phyloP scores from a whole-genome alignment of 2,113 vertebrate genomes.

The Hippolais icterina region DNA sequence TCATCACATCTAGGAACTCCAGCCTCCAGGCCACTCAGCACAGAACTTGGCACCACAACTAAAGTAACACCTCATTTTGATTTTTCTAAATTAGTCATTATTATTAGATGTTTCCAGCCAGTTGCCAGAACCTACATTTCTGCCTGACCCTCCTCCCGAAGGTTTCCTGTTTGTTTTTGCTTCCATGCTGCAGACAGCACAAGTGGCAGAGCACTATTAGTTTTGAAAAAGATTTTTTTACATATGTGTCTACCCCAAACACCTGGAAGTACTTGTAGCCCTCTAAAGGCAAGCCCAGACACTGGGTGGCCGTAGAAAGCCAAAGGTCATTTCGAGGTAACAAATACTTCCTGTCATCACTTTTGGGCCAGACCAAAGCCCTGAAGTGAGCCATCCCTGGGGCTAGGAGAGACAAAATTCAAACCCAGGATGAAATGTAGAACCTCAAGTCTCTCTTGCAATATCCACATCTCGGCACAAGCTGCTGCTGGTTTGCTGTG shows the following conservation, averaged over 20 bases:
- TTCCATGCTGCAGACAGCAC: not conserved
- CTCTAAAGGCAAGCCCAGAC: conserved; percentile 1
- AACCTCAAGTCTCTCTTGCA: not conserved
- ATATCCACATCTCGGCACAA: not conserved
- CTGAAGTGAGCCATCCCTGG: not conserved
- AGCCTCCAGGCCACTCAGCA: not conserved
- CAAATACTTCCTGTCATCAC: not conserved
- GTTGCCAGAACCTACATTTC: not conserved
- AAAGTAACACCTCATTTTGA: not conserved
- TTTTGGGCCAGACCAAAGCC: not conserved
- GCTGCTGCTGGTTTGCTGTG: not conserved
- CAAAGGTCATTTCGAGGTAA: conserved; percentile 21
- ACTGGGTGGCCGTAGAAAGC: conserved; percentile 11
- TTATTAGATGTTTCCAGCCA: not conserved
- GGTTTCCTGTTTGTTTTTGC: not conserved
- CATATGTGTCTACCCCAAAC: conserved; percentile 33
- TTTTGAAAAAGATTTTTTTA: conserved; percentile 1
- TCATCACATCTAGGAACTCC: not conserved
- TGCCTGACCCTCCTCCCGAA: not conserved
- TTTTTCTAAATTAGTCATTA: not conserved
- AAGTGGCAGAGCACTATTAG: not conserved
- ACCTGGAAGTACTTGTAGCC: conserved; percentile 35
- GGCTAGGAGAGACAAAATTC: not conserved
- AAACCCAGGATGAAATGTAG: not conserved
- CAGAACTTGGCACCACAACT: not conserved